phyloP scores from a whole-genome alignment of 2,113 vertebrate genomes.

The Patagioenas fasciata region DNA sequence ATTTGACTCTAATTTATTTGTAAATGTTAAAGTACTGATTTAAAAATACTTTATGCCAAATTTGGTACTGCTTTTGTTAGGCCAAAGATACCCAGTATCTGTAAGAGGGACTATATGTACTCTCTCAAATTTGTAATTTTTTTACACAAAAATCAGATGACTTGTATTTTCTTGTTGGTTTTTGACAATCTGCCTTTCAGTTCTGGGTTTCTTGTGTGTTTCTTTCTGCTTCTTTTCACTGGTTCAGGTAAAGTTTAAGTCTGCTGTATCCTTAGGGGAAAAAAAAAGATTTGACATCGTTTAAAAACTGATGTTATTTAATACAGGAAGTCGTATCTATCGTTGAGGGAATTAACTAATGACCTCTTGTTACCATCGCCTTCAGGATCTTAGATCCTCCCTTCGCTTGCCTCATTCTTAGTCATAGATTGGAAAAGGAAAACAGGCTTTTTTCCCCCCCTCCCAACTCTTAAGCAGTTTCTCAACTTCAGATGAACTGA shows the following conservation, averaged over 20 bases:
- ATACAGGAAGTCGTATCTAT: slow-evolving; percentile 29
- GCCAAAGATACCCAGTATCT: background rate
- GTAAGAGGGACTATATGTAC: background rate
- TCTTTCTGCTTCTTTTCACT: background rate
- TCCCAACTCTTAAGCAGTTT: slow-evolving; percentile 7
- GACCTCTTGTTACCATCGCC: slow-evolving; percentile 56
- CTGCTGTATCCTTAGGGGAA: background rate
- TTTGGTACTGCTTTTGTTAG: background rate
- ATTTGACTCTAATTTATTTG: background rate
- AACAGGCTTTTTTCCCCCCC: background rate
- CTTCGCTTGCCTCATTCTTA: slow-evolving; percentile 58
- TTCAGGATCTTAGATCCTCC: slow-evolving; percentile 62
- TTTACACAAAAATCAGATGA: background rate
- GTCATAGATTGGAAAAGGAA: slow-evolving; percentile 60
- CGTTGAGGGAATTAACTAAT: slow-evolving; percentile 59
- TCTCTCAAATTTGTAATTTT: background rate
- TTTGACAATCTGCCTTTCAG: background rate
- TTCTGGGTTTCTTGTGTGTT: background rate
- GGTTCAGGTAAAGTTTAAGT: background rate
- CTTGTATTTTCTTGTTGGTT: background rate
- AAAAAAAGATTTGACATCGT: background rate
- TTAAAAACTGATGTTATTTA: slow-evolving; percentile 21
- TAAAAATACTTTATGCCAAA: background rate
- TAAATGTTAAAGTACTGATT: background rate
- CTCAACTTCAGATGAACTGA: slow-evolving; percentile 41